These are phyloP conservation scores for Euzophera pinguis DNA, from an alignment of 2,888 invertebrate genomes.

Conservation along the genomic window DNA sequence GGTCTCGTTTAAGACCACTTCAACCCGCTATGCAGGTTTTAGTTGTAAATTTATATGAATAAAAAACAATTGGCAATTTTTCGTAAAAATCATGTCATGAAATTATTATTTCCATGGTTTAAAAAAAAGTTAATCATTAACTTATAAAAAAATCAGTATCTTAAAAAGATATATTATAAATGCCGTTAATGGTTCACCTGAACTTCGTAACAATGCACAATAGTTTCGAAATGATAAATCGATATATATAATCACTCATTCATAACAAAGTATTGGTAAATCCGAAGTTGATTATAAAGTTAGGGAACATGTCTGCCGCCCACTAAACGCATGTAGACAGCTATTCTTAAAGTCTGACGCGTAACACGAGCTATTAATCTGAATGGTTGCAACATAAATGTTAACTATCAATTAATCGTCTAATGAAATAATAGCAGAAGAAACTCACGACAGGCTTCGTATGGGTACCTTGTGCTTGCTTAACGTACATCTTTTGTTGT, in stretches of 20 bases:
- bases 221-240: slow-evolving; percentile 58
- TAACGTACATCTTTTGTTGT: slow-evolving; percentile 18
- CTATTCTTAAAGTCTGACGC: slow-evolving; percentile 39
- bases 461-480: slow-evolving; percentile 29
- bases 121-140: too few relatives aligned
- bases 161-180: slow-evolving; percentile 5
- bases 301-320: slow-evolving; percentile 39
- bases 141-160: slow-evolving; percentile 7
- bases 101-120: too few relatives aligned
- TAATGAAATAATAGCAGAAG: slow-evolving; percentile 65
- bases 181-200: slow-evolving; percentile 37
- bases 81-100: neutral
- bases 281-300: slow-evolving; percentile 34
- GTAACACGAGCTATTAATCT: slow-evolving; percentile 69
- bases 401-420: slow-evolving; percentile 68
- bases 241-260: slow-evolving; percentile 56
- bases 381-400: slow-evolving; percentile 57
- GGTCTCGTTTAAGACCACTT: slow-evolving; percentile 6
- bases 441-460: slow-evolving; percentile 50
- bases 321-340: slow-evolving; percentile 40
- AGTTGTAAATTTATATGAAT: neutral
- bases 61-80: neutral
- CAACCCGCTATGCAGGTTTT: neutral
- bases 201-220: slow-evolving; percentile 43
- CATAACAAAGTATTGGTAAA: slow-evolving; percentile 47